Evolutionary conservation across 2,797 vertebrate genomes (phyloP).

Genomic region (Melanotaenia nigrans): DNA sequence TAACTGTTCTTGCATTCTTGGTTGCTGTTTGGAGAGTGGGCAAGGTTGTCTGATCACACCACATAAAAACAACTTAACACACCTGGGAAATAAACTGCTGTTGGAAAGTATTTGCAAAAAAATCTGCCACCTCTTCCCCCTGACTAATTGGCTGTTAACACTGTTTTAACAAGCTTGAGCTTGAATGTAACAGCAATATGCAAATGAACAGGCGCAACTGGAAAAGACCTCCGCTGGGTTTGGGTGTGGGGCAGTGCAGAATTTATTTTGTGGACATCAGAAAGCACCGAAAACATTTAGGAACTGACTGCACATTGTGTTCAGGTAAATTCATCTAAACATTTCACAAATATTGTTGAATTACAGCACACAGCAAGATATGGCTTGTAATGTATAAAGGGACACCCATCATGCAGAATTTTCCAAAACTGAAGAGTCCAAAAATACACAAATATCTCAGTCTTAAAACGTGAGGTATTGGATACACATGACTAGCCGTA

Average conservation of each 20-base stretch:
- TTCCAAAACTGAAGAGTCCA: conserved; percentile 6
- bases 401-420: neutral
- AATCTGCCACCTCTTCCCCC: conserved; percentile 56
- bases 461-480: conserved; percentile 42
- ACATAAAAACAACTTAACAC: conserved; percentile 73
- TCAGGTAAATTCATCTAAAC: neutral
- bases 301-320: neutral
- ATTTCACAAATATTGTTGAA: conserved; percentile 4
- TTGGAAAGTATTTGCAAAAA: conserved; percentile 64
- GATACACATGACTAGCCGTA: conserved; percentile 43
- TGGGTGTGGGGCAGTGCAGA: conserved; percentile 28
- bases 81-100: conserved; percentile 74
- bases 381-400: neutral
- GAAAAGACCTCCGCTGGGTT: conserved; percentile 40
- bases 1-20: conserved; percentile 74
- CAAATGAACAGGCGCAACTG: conserved; percentile 52
- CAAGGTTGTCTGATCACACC: conserved; percentile 68
- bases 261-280: conserved; percentile 28
- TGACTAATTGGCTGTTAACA: conserved; percentile 78
- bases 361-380: neutral
- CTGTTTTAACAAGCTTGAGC: conserved; percentile 68
- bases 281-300: neutral
- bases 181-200: conserved; percentile 49
- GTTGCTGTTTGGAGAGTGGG: conserved; percentile 72
- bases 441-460: conserved; percentile 26